Evolutionary conservation across 1,140 invertebrate species (phyloP), one percentile per base, ranked within the genome.

Genomic region (Caerostris darwini): DNA sequence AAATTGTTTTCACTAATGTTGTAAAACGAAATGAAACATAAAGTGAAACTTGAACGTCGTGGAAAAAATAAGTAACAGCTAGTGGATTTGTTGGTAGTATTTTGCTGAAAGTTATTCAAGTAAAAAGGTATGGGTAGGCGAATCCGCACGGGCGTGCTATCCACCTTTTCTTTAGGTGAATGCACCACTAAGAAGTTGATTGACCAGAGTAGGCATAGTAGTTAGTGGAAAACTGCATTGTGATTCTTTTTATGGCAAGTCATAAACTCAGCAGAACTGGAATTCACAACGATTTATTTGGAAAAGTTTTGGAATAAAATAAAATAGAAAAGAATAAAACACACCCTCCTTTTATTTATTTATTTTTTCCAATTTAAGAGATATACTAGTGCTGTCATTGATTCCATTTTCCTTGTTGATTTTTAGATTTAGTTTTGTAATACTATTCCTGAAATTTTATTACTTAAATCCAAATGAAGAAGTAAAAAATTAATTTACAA

Each of bases 141-240:
- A 7, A 56, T 61, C 85, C 19, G 57, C 64, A 54, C 69, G 87
- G 92, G 83, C 56, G 82, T 61, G 14, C 58, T 58, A 61, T 50
- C 59, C 90, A 85, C 90, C 92, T 58, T 81, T 61, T 50, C 82
- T 58, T 17, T 71, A 87, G 92, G 92, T 93, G 82, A 93, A 86
- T 54, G 92, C 64, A 58, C 92, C 81, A 12, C 34, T 58, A 82
- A 91, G 61, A 87, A 71, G 92, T 93, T 93, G 92, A 93, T 93
- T 93, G 92, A 93, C 92, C 92, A 93, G 92, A 71, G 92, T 93
- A 93, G 92, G 92, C 92, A 57, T 54, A 87, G 14, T 64, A 67
- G 17, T 85, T 71, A 59, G 34, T 50, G 19, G 67, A 90, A 34
- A 34, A 67, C 14, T 19, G 83, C 83, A 85, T 85, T 85, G 83